Evolutionary conservation across 1,140 invertebrate genomes (phyloP), one percentile per base, ranked within the genome.

Genomic region (Drosophila nigrodunni): DNA sequence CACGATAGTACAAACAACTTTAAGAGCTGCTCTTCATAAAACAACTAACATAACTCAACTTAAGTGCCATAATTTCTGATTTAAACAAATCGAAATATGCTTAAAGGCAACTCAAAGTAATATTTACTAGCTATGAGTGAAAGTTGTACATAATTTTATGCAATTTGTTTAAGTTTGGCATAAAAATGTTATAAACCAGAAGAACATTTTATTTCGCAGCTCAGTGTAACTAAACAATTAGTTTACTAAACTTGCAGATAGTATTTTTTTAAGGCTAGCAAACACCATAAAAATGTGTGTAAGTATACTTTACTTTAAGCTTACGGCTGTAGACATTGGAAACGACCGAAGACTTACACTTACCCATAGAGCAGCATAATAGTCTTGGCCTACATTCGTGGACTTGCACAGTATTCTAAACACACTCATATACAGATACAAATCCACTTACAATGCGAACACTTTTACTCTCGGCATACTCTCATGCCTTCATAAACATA

Each of bases 381-480:
- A 88, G 83, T 80, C 77, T 74, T 87, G 83, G 79, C 82, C 80
- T 74, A 82, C 73, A 88, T 88, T 59, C 70, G 35, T 67, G 62
- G 52, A 41, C 59, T 30, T 43, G 50, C 78, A 73, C 68, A 35
- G 21, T 67, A 87, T 77, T 87, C 76, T 68, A 87, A 74, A 79
- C 76, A 78, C 50, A 64, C 69, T 10, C 3, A 50, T 34, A 30
- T 30, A 30, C 25, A 30, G 25, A 30, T 30, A 30, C 25, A 30
- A 4, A 69, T 59, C 57, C 76, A 82, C 68, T 71, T 67, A 76
- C 73, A 78, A 78, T 76, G 68, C 74, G 77, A 79, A 72, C 77
- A 79, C 83, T 87, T 87, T 87, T 87, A 87, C 83, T 87, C 83
- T 85, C 81, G 47, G 82, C 81, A 66, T 37, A 66, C 59, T 69